Evolutionary conservation across 2,797 vertebrate species (phyloP).

Genomic region (Arrhamphus sclerolepis): DNA sequence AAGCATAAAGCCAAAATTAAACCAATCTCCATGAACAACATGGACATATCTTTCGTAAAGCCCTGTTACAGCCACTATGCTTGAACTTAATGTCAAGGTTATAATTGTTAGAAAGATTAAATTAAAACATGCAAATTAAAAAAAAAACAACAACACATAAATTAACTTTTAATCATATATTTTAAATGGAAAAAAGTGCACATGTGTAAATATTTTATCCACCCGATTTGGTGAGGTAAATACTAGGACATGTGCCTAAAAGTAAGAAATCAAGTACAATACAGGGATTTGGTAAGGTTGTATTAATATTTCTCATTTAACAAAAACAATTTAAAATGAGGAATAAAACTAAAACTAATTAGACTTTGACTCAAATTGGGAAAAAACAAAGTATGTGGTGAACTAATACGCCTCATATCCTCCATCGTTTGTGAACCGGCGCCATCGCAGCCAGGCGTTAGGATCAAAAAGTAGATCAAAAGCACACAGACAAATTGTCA

Average conservation of each 20-base stretch:
- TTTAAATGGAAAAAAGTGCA: not conserved
- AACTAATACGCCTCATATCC: no score
- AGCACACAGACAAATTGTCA: constrained; percentile 9
- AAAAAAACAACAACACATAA: no score
- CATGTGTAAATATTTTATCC: not conserved
- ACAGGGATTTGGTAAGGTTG: not conserved
- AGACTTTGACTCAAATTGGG: no score
- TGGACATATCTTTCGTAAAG: constrained; percentile 8
- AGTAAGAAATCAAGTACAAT: no score
- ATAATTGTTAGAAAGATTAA: not conserved
- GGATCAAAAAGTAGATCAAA: constrained; percentile 17
- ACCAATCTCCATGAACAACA: constrained; percentile 26
- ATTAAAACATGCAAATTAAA: no score
- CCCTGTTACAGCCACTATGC: not conserved
- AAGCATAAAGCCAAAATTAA: constrained; percentile 33
- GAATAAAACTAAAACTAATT: not conserved
- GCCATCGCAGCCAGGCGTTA: no score
- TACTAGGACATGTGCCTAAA: not conserved
- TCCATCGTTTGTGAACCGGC: no score
- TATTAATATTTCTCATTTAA: not conserved
- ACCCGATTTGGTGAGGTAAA: no score
- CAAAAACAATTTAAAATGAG: no score
- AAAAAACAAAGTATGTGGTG: not conserved
- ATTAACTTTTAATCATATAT: no score
- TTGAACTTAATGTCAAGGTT: not conserved